These are phyloP conservation scores for Crenichthys baileyi DNA, from an alignment of 2,797 vertebrate genomes.

Conservation along the genomic window DNA sequence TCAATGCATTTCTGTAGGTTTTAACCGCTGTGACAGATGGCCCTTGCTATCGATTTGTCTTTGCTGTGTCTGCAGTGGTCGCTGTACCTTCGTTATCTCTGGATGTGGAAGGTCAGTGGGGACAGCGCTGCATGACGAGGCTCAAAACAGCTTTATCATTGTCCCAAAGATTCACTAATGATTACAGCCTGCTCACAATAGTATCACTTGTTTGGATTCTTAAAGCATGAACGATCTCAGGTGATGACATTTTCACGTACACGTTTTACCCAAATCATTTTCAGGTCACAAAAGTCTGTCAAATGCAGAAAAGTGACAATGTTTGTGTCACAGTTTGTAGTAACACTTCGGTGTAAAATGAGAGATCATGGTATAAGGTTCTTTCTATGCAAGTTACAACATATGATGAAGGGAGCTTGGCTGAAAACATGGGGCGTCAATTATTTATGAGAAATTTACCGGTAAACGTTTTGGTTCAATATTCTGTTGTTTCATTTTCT, in stretches of 20 bases:
- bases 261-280: neutral
- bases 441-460: too few species aligned
- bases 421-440: neutral
- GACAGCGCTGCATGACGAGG: neutral
- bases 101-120: neutral
- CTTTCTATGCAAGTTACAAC: neutral
- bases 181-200: neutral
- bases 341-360: neutral
- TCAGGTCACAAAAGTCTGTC: neutral
- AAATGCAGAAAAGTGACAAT: neutral
- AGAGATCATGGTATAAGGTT: neutral
- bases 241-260: neutral
- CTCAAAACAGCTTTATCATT: neutral
- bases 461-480: neutral
- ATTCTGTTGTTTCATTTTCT: neutral
- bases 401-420: neutral
- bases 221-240: neutral
- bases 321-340: neutral
- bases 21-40: neutral
- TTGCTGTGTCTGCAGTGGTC: neutral
- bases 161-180: neutral
- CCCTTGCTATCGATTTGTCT: neutral
- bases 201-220: neutral
- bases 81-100: slow-evolving; percentile 1
- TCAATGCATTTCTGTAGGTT: neutral